A percentile compares a stretch with the other conserved stretches of the same genome.
phyloP scores from a whole-genome alignment of 2,888 invertebrate species.

The Tryphoninae sp. region DNA sequence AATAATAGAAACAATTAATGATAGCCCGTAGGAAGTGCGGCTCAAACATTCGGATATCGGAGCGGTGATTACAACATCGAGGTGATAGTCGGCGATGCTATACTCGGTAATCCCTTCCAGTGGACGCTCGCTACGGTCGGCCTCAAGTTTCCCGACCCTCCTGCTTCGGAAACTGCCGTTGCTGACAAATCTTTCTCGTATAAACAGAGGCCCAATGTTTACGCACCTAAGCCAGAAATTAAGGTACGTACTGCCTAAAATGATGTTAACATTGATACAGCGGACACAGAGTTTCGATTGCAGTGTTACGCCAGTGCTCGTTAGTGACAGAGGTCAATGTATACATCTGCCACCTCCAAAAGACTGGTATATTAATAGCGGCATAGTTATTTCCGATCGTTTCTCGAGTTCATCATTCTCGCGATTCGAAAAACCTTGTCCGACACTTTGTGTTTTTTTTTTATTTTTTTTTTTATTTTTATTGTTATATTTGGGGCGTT shows the following conservation, averaged over 20 bases:
- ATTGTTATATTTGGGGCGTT: too few species aligned
- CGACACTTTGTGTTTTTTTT: constrained; percentile 39
- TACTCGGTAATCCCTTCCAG: constrained; percentile 93
- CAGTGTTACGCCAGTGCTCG: constrained; percentile 75
- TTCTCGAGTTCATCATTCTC: constrained; percentile 12
- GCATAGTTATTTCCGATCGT: constrained; percentile 30
- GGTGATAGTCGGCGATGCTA: constrained; percentile 94
- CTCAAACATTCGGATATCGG: constrained; percentile 88
- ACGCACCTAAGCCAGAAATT: constrained; percentile 84
- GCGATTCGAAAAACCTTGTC: constrained; percentile 29
- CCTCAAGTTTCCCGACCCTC: constrained; percentile 85
- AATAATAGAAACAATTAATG: too few species aligned
- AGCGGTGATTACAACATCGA: constrained; percentile 92
- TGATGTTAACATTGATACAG: too few species aligned
- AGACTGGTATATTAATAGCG: constrained; percentile 78
- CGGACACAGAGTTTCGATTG: too few species aligned
- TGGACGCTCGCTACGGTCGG: constrained; percentile 92
- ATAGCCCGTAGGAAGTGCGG: constrained; percentile 90
- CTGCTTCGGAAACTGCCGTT: constrained; percentile 70
- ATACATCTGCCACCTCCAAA: constrained; percentile 78
- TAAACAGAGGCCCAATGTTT: constrained; percentile 77
- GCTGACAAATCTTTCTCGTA: constrained; percentile 71
- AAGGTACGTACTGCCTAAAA: constrained; percentile 79
- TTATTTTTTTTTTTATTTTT: too few species aligned
- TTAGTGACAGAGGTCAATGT: constrained; percentile 72